phyloP scores from a whole-genome alignment of 2,797 vertebrate genomes.

The Pampus argenteus region DNA sequence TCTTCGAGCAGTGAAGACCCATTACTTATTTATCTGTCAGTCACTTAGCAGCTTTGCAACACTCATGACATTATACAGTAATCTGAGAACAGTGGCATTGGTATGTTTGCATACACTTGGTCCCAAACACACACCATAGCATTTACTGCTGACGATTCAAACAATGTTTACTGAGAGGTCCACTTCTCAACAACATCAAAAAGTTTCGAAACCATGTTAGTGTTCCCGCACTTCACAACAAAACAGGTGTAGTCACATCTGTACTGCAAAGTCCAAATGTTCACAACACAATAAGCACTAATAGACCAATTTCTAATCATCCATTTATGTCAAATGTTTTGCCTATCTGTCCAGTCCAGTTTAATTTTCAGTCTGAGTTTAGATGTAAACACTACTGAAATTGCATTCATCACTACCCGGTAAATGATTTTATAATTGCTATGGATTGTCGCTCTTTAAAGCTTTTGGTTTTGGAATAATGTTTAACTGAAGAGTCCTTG shows the following conservation, averaged over 20 bases:
- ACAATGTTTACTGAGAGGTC: background rate
- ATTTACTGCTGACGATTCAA: background rate
- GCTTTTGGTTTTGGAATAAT: background rate
- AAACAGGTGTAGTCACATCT: conserved; percentile 6
- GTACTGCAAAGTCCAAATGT: conserved; percentile 8
- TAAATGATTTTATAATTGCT: conserved; percentile 45
- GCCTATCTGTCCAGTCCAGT: conserved; percentile 46
- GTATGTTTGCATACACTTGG: background rate
- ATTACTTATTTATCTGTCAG: conserved; percentile 9
- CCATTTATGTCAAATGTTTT: conserved; percentile 18
- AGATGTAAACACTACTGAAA: conserved; percentile 51
- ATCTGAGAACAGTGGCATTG: background rate
- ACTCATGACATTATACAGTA: background rate
- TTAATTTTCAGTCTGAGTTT: conserved; percentile 43
- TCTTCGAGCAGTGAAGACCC: conserved; percentile 1
- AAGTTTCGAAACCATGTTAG: background rate
- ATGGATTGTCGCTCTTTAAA: conserved; percentile 9
- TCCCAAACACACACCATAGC: background rate
- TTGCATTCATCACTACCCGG: conserved; percentile 16
- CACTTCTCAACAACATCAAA: background rate
- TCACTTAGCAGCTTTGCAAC: background rate
- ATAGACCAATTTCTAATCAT: conserved; percentile 9
- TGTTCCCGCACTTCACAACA: background rate
- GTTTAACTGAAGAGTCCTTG: background rate
- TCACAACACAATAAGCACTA: conserved; percentile 8